Conservation (phyloP, 2,113 vertebrate species). For the Halichoeres trimaculatus region DNA sequence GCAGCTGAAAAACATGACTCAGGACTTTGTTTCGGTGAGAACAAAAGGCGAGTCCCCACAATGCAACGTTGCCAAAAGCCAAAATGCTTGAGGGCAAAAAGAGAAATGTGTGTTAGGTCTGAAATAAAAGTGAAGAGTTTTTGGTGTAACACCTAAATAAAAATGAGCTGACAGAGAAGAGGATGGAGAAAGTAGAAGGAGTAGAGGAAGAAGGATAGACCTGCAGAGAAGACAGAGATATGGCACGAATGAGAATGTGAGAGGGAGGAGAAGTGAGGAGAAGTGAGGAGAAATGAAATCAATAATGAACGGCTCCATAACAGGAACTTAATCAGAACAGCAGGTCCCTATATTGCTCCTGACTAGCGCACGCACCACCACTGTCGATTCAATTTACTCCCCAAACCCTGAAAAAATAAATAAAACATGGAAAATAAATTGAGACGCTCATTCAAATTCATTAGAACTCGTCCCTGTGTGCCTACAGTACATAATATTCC, state of each 20-base stretch:
- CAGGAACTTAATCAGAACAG: constrained; percentile 84
- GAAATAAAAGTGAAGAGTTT: constrained; percentile 43
- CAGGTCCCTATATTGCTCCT: constrained; percentile 84
- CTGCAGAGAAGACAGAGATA: constrained; percentile 69
- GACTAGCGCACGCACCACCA: constrained; percentile 81
- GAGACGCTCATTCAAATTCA: constrained; percentile 86
- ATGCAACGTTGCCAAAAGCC: not conserved
- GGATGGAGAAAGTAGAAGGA: constrained; percentile 39
- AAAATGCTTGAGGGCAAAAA: constrained; percentile 20
- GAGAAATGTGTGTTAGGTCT: constrained; percentile 10
- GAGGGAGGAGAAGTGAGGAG: constrained; percentile 72
- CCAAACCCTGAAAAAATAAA: constrained; percentile 83
- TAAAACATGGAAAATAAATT: constrained; percentile 86
- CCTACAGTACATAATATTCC: constrained; percentile 77
- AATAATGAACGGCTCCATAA: constrained; percentile 84
- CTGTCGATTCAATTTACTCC: constrained; percentile 85
- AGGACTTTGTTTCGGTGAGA: constrained; percentile 22
- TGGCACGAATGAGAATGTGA: constrained; percentile 61
- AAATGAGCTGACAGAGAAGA: constrained; percentile 57
- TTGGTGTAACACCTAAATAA: constrained; percentile 59
- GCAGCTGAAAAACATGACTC: constrained; percentile 16
- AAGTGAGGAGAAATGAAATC: constrained; percentile 80
- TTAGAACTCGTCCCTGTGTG: constrained; percentile 79
- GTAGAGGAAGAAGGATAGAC: constrained; percentile 39
- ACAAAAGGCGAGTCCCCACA: constrained; percentile 5